Evolutionary conservation across 2,888 invertebrate genomes (phyloP).

Genomic region (Willowsia nigromaculata): DNA sequence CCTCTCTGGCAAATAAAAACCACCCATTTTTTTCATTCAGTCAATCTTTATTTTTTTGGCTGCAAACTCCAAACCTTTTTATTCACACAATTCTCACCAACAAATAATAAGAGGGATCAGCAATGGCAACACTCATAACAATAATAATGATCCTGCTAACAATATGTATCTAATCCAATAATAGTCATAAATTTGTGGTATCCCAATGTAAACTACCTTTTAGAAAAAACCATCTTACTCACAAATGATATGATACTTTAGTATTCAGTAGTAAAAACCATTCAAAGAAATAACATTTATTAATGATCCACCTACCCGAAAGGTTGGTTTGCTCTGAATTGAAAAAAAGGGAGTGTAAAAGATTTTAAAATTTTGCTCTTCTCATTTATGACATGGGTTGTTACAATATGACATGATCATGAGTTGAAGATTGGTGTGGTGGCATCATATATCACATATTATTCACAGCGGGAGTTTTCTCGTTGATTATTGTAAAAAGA

Average conservation of each 20-base stretch:
- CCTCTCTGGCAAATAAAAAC: no score
- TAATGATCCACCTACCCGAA: background rate
- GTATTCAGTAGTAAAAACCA: no score
- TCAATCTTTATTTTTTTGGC: no score
- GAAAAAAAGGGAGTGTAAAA: background rate
- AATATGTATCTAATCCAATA: conserved; percentile 40
- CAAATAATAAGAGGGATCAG: background rate
- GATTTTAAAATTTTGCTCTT: background rate
- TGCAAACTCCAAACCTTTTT: background rate
- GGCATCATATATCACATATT: conserved; percentile 21
- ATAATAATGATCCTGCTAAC: conserved; percentile 2
- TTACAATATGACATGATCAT: background rate
- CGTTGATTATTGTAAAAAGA: background rate
- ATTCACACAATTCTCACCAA: background rate
- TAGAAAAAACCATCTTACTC: background rate
- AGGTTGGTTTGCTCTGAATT: background rate
- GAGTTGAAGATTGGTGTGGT: background rate
- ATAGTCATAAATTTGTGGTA: background rate
- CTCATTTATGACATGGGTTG: background rate
- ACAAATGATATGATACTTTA: no score
- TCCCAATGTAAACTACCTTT: background rate
- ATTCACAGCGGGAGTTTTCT: background rate
- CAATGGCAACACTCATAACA: background rate
- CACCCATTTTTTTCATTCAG: background rate
- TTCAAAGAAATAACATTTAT: no score